Evolutionary conservation across 2,113 vertebrate genomes (phyloP).

Genomic region (Procapra przewalskii): DNA sequence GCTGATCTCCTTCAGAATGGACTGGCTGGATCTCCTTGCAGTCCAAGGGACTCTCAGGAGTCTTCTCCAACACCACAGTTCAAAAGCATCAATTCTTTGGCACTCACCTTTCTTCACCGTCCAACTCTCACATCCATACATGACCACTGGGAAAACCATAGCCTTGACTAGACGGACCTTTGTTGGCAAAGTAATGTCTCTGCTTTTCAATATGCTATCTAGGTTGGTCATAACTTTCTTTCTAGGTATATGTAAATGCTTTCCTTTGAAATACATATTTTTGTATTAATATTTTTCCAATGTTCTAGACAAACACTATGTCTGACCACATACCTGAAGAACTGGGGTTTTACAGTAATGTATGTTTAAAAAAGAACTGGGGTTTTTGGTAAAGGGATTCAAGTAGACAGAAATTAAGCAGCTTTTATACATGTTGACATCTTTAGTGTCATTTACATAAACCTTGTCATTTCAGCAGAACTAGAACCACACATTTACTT

Average conservation of each 20-base stretch:
- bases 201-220: no score
- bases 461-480: background rate
- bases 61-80: no score
- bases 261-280: background rate
- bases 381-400: background rate
- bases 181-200: no score
- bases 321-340: background rate
- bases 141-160: no score
- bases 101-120: no score
- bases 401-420: background rate
- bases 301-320: background rate
- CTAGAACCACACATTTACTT: background rate
- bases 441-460: constrained; percentile 3
- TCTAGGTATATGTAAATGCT: background rate
- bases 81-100: no score
- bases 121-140: no score
- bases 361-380: background rate
- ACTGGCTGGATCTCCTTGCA: no score
- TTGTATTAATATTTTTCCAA: constrained; percentile 24
- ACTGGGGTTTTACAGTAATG: background rate
- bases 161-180: no score
- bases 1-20: no score
- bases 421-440: background rate
- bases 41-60: no score
- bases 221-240: no score